Evolutionary conservation across 2,888 invertebrate genomes (phyloP).

Genomic region (Drosophila planitibia): DNA sequence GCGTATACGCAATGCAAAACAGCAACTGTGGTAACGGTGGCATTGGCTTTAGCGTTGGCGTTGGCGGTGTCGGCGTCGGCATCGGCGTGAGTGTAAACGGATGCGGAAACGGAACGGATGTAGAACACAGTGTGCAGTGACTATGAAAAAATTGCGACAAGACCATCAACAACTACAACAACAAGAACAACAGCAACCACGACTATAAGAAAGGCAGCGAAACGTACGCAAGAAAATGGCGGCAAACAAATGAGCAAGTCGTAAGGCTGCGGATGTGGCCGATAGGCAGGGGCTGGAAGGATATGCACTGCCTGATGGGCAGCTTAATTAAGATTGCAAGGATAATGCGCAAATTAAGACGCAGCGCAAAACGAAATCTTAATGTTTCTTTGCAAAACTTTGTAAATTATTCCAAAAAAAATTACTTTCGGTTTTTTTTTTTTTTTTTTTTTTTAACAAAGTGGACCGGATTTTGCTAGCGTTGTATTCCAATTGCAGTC

Average conservation of each 20-base stretch:
- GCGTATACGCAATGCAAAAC: conserved; percentile 45
- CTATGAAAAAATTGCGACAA: conserved; percentile 28
- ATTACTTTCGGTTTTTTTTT: neutral
- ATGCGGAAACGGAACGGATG: conserved; percentile 57
- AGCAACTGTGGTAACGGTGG: conserved; percentile 4
- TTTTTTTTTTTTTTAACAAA: neutral
- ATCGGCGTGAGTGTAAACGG: conserved; percentile 32
- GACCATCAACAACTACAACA: conserved; percentile 8
- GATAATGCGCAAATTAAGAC: conserved; percentile 67
- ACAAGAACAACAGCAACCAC: neutral
- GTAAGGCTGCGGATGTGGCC: conserved; percentile 21
- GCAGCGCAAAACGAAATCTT: conserved; percentile 12
- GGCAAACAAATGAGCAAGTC: conserved; percentile 59
- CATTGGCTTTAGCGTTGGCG: neutral
- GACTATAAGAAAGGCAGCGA: neutral
- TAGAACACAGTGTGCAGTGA: conserved; percentile 36
- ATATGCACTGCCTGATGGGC: conserved; percentile 46
- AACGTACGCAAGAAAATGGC: conserved; percentile 34
- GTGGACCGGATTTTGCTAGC: neutral
- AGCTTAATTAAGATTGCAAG: conserved; percentile 66
- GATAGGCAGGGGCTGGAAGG: conserved; percentile 6
- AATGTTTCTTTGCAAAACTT: conserved; percentile 21
- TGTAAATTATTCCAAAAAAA: neutral
- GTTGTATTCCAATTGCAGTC: neutral
- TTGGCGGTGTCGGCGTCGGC: neutral